Conservation (phyloP, 1,140 invertebrate species). For the Leptinotarsa undecemlineata region DNA sequence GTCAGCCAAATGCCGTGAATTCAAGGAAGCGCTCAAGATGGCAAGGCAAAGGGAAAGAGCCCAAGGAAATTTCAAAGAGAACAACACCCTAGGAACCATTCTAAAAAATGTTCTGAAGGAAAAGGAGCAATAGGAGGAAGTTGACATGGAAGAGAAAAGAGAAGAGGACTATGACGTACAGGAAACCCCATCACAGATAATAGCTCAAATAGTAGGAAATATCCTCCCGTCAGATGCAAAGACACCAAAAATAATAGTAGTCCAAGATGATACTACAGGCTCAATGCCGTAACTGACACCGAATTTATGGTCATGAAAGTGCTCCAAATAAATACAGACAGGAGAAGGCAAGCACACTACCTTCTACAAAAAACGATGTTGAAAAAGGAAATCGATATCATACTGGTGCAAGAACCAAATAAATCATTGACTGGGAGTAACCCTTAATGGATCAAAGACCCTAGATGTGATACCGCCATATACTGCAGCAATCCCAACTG, state of each 20-base stretch:
- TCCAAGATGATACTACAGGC: not conserved
- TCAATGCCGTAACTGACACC: not conserved
- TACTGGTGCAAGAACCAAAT: not conserved
- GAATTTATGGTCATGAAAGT: not conserved
- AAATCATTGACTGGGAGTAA: not conserved
- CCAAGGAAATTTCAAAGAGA: not conserved
- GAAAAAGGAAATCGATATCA: not conserved
- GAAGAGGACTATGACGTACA: not conserved
- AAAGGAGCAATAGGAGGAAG: not conserved
- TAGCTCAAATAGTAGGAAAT: not conserved
- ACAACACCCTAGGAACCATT: not conserved
- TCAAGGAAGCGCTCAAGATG: constrained; percentile 5
- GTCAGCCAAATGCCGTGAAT: not conserved
- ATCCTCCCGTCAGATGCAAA: not conserved
- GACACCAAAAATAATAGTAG: not conserved
- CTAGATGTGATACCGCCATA: not conserved
- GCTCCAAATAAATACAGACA: not conserved
- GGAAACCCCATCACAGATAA: not conserved
- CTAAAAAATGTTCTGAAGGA: not conserved
- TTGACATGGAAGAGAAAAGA: not conserved
- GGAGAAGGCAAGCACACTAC: not conserved
- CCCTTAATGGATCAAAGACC: not conserved
- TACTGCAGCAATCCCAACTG: not conserved
- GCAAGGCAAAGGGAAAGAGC: not conserved
- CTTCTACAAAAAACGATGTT: not conserved